Evolutionary conservation across 2,888 invertebrate species (phyloP).

Genomic region (Criorhina ranunculi): DNA sequence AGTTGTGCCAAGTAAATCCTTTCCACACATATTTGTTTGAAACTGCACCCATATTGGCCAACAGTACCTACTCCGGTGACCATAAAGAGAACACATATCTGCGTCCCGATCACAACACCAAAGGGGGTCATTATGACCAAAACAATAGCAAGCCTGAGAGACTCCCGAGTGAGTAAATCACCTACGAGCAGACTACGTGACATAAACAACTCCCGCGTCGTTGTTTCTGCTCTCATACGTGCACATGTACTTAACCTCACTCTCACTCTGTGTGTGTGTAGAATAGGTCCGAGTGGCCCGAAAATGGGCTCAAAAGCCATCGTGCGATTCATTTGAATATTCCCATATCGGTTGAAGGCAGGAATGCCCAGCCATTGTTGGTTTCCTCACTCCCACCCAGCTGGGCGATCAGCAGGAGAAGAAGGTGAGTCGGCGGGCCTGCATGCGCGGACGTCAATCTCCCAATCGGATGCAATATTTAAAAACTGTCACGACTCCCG

Average conservation of each 20-base stretch:
- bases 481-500: slow-evolving; percentile 76
- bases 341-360: slow-evolving; percentile 53
- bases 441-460: slow-evolving; percentile 72
- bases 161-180: slow-evolving; percentile 74
- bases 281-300: slow-evolving; percentile 38
- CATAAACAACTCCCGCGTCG: slow-evolving; percentile 72
- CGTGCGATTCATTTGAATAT: slow-evolving; percentile 72
- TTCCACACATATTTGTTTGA: slow-evolving; percentile 66
- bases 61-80: slow-evolving; percentile 63
- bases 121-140: slow-evolving; percentile 74
- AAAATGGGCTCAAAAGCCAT: slow-evolving; percentile 74
- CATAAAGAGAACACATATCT: slow-evolving; percentile 69
- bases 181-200: slow-evolving; percentile 72
- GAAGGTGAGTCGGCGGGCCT: slow-evolving; percentile 14
- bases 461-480: slow-evolving; percentile 71
- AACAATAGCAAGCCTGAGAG: slow-evolving; percentile 68
- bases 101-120: slow-evolving; percentile 69
- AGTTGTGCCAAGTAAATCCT: slow-evolving; percentile 60
- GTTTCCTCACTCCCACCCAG: slow-evolving; percentile 61
- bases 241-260: slow-evolving; percentile 74
- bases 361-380: slow-evolving; percentile 32
- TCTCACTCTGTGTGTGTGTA: slow-evolving; percentile 36
- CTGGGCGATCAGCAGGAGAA: not conserved
- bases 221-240: slow-evolving; percentile 55
- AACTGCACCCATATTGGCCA: slow-evolving; percentile 74